A percentile compares a stretch with the other conserved stretches of the same genome.
Conservation (phyloP, 2,797 vertebrate genomes). For the Enteromius argenteus region DNA sequence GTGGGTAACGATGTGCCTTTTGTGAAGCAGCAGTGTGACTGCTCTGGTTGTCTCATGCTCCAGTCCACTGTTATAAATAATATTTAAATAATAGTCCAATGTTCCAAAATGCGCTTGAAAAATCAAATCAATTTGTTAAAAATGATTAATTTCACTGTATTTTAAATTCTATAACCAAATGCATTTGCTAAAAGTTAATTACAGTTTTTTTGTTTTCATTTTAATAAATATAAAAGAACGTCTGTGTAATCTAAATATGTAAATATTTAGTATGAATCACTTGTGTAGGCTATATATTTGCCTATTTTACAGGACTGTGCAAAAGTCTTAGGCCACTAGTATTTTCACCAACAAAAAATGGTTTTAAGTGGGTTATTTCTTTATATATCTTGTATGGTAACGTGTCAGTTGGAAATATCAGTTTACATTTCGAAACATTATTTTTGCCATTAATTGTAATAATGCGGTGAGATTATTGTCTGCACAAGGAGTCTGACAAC, state of each 20-base stretch:
- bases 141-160: neutral
- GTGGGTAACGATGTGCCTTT: slow-evolving; percentile 61
- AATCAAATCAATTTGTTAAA: neutral
- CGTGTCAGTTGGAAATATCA: too few species aligned
- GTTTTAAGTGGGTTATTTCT: too few species aligned
- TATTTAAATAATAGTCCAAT: neutral
- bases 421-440: too few species aligned
- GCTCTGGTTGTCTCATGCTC: slow-evolving; percentile 64
- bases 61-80: slow-evolving; percentile 41
- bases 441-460: too few species aligned
- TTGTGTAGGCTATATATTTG: neutral
- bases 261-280: neutral
- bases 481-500: too few species aligned
- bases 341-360: too few species aligned
- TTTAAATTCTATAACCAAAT: neutral
- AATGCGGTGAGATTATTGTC: too few species aligned
- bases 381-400: too few species aligned
- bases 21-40: slow-evolving; percentile 74
- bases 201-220: neutral
- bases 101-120: neutral
- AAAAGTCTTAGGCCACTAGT: too few species aligned
- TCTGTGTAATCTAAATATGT: neutral
- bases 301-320: neutral
- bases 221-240: neutral
- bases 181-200: neutral